Evolutionary conservation across 2,113 vertebrate genomes (phyloP).

Genomic region (Odontesthes bonariensis): DNA sequence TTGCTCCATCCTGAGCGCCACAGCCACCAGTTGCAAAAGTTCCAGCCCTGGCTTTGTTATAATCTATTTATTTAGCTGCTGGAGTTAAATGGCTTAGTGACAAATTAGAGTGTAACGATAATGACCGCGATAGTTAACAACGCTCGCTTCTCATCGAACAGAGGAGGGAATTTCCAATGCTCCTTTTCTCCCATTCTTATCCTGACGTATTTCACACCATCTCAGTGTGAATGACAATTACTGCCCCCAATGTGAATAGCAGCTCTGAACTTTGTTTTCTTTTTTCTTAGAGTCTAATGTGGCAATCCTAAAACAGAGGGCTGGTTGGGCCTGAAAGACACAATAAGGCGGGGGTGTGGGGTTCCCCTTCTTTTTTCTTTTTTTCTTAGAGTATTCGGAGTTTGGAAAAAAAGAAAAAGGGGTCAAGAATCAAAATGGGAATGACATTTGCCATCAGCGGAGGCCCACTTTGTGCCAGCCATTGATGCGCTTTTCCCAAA

Average conservation of each 20-base stretch:
- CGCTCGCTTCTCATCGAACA: constrained; percentile 64
- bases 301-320: constrained; percentile 38
- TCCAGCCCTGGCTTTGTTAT: constrained; percentile 51
- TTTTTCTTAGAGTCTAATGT: constrained; percentile 43
- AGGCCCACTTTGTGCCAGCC: constrained; percentile 62
- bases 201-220: constrained; percentile 66
- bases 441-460: constrained; percentile 80
- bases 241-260: constrained; percentile 59
- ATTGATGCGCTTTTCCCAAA: constrained; percentile 70
- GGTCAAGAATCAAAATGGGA: constrained; percentile 82
- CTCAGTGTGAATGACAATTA: constrained; percentile 71
- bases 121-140: constrained; percentile 75
- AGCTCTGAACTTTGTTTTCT: constrained; percentile 63
- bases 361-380: neutral
- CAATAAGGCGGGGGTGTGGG: constrained; percentile 43
- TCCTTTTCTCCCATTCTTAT: constrained; percentile 68
- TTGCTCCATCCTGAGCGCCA: constrained; percentile 1
- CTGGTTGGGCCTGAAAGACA: constrained; percentile 32
- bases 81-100: constrained; percentile 76
- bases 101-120: constrained; percentile 77
- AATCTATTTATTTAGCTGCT: constrained; percentile 71
- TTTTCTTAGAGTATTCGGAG: constrained; percentile 12
- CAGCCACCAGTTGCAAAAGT: constrained; percentile 42
- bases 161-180: constrained; percentile 59
- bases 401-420: constrained; percentile 16